These are phyloP conservation scores for Oligia strigilis DNA, from an alignment of 2,888 invertebrate species.

Conservation along the genomic window DNA sequence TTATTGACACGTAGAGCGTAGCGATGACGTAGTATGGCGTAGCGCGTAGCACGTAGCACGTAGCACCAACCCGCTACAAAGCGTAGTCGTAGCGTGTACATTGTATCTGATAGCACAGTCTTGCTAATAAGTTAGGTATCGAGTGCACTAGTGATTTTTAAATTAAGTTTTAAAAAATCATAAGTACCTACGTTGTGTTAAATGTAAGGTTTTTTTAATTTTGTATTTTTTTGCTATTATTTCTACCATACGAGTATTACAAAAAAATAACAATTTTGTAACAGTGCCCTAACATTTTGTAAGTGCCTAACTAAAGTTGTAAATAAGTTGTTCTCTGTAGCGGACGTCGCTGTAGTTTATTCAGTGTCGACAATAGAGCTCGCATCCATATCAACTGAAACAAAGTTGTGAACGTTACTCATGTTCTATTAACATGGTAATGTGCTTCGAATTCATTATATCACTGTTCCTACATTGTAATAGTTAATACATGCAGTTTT, in stretches of 20 bases:
- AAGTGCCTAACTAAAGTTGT: conserved; percentile 17
- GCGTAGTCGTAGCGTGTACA: background rate
- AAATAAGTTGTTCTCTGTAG: conserved; percentile 9
- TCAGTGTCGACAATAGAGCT: conserved; percentile 9
- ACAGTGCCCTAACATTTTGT: background rate
- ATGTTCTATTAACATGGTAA: conserved; percentile 33
- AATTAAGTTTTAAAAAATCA: background rate
- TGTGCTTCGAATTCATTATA: conserved; percentile 36
- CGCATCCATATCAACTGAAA: conserved; percentile 3
- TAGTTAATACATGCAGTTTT: background rate
- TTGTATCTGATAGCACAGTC: conserved; percentile 3
- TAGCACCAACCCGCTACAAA: background rate
- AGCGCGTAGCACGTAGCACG: conserved; percentile 19
- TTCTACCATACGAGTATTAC: background rate
- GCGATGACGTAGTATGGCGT: background rate
- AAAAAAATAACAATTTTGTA: background rate
- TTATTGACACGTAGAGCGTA: conserved; percentile 6
- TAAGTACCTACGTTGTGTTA: background rate
- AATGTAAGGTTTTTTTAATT: background rate
- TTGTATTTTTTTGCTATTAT: background rate
- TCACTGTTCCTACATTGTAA: conserved; percentile 16
- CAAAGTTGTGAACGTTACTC: conserved; percentile 27
- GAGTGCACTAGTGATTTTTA: no score
- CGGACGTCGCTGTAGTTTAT: conserved; percentile 14
- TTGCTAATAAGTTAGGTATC: background rate